Evolutionary conservation across 2,797 vertebrate species (phyloP).

Genomic region (Gallinago stenura): DNA sequence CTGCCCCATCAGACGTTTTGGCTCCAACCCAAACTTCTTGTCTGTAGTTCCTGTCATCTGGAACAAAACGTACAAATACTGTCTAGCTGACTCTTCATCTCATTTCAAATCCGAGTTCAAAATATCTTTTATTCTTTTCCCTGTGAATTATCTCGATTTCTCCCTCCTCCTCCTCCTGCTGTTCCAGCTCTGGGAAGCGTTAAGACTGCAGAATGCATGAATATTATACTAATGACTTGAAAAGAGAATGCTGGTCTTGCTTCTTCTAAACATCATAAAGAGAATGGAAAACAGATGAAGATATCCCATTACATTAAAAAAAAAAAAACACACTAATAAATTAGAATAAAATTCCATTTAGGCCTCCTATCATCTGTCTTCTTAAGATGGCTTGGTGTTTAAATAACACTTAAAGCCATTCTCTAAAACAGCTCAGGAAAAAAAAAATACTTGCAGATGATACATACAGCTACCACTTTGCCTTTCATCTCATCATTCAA

Average conservation of each 20-base stretch:
- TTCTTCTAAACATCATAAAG: conserved; percentile 12
- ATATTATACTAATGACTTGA: not conserved
- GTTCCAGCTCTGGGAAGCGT: conserved; percentile 9
- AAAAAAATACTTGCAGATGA: not conserved
- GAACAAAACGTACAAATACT: conserved; percentile 6
- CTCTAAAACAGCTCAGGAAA: not conserved
- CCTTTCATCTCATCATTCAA: not conserved
- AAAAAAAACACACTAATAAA: not conserved
- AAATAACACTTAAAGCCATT: not conserved
- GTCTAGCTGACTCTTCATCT: conserved; percentile 29
- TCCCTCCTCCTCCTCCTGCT: not conserved
- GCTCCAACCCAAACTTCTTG: conserved; percentile 25
- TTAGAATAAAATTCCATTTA: conserved; percentile 39
- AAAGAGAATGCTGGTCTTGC: not conserved
- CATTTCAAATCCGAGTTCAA: not conserved
- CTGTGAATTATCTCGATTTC: not conserved
- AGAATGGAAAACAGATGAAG: conserved; percentile 43
- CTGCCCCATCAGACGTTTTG: conserved; percentile 24
- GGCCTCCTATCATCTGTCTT: not conserved
- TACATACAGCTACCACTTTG: not conserved
- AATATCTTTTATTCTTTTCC: not conserved
- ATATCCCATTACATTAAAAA: conserved; percentile 1
- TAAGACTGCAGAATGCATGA: not conserved
- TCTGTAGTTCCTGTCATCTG: conserved; percentile 24
- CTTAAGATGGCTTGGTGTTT: not conserved